A percentile compares a stretch with the other conserved stretches of the same genome.
Evolutionary conservation across 2,113 vertebrate genomes (phyloP).

Genomic region (Anguilla rostrata): DNA sequence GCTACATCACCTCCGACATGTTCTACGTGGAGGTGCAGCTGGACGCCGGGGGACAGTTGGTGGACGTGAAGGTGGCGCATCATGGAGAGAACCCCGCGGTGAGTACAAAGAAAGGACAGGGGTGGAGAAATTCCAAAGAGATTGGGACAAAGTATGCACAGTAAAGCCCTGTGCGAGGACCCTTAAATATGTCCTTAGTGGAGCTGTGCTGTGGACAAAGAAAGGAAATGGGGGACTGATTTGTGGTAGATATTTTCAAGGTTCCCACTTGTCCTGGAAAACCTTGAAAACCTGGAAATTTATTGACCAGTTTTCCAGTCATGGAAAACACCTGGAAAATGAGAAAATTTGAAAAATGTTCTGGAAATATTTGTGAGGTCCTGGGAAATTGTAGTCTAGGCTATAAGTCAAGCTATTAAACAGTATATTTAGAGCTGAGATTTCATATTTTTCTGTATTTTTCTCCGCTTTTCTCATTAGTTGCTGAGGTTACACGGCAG

Average conservation of each 20-base stretch:
- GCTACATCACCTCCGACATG: constrained; percentile 98
- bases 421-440: too few relatives aligned
- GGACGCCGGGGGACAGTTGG: constrained; percentile 85
- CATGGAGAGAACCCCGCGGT: constrained; percentile 98
- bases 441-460: too few relatives aligned
- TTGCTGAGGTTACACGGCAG: too few relatives aligned
- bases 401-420: too few relatives aligned
- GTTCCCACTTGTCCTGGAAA: too few relatives aligned
- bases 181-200: not conserved
- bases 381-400: too few relatives aligned
- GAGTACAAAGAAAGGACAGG: constrained; percentile 26
- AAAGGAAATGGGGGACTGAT: not conserved
- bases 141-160: not conserved
- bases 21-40: constrained; percentile 98
- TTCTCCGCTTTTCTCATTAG: too few relatives aligned
- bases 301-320: too few relatives aligned
- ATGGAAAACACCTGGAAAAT: too few relatives aligned
- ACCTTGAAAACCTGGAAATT: too few relatives aligned
- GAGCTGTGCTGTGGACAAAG: not conserved
- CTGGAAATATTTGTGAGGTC: too few relatives aligned
- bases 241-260: not conserved
- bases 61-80: constrained; percentile 97
- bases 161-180: not conserved
- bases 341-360: too few relatives aligned
- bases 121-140: not conserved